Base-by-base conservation (phyloP, 1,140 invertebrate genomes). In the Orchesella cincta region DNA sequence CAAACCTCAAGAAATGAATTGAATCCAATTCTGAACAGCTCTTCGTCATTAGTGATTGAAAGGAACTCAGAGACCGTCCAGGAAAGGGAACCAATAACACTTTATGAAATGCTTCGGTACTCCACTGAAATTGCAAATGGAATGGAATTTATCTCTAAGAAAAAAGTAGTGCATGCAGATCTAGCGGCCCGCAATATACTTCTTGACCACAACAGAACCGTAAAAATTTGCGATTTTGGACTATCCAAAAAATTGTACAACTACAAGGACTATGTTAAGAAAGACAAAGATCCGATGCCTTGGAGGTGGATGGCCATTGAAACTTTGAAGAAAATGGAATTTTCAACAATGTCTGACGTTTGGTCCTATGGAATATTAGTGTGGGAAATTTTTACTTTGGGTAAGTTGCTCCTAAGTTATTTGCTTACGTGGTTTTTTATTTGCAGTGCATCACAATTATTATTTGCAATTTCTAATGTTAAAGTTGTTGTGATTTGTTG, bases 151-250 rank as follows among this genome's bases (percentile, higher is more conserved):
- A 14, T 73, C 8, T 8, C 36, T 3, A 31, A 29, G 16, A 73
- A 51, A 31, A 31, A 46, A 3, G 71, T 73, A 20, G 23, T 93
- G 12, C 92, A 94, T 84, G 89, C 93, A 26, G 93, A 94, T 85
- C 84, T 94, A 73, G 93, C 93, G 1, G 92, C 93, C 1, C 88
- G 93, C 35, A 94, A 94, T 85, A 89, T 94, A n/a, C 86, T 94
- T 20, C 90, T 94, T 5, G 92, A 93, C 85, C 91, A 93, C 84
- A 92, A 93, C 84, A 92, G 93, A 84, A 86, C 92, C 74, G 92
- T 92, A 84, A 94, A 94, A 86, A 93, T 94, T 75, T 92, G 91
- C 1, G 93, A 94, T 86, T 94, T 94, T 85, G 93, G 93, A 76
- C 92, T 94, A 90, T 93, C 92, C 31, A 87, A 90, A 79, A 73